Evolutionary conservation across 2,888 invertebrate genomes (phyloP), one percentile per base, ranked within the genome.

Genomic region (Tyria jacobaeae): DNA sequence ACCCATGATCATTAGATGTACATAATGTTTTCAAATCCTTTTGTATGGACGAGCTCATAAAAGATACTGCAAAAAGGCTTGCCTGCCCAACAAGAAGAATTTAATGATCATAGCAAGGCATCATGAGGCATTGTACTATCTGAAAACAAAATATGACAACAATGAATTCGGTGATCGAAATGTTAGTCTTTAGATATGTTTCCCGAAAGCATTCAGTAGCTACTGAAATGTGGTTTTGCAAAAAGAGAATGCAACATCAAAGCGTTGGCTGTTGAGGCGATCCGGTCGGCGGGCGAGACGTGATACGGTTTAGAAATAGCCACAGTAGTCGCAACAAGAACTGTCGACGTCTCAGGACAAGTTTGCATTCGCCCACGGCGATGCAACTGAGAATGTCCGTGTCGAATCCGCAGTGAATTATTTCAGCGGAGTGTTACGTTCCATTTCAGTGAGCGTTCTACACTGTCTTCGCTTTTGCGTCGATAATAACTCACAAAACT

Each of bases 231-330:
- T 76, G 85, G 86, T 85, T 89, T 44, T 81, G 92, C 92, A 94
- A 94, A 93, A 93, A 93, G 92, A 92, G 87, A 87, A 91, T 85
- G 85, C 81, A 84, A 93, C 92, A 91, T 94, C 92, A 94, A 94
- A 92, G 93, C 88, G 84, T 84, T 72, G 75, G 76, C 66, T 65
- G 76, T 75, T 82, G 85, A 81, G 84, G 84, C 89, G 87, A 90
- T 88, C 86, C 86, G 88, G 88, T 84, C 81, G 81, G 76, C 82
- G 80, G 71, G 74, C 62, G 79, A 82, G 88, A 92, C 93, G 93
- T 92, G 92, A 91, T 85, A 82, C 81, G 91, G 81, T 89, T 92
- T 90, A 86, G 91, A 92, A 93, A 93, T 93, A 93, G 83, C 87
- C 83, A 58, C 79, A 72, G 78, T 72, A 73, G 76, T 80, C 70